Evolutionary conservation across 2,888 invertebrate genomes (phyloP), one percentile per base, ranked within the genome.

Genomic region (Tolmerus cingulatus): DNA sequence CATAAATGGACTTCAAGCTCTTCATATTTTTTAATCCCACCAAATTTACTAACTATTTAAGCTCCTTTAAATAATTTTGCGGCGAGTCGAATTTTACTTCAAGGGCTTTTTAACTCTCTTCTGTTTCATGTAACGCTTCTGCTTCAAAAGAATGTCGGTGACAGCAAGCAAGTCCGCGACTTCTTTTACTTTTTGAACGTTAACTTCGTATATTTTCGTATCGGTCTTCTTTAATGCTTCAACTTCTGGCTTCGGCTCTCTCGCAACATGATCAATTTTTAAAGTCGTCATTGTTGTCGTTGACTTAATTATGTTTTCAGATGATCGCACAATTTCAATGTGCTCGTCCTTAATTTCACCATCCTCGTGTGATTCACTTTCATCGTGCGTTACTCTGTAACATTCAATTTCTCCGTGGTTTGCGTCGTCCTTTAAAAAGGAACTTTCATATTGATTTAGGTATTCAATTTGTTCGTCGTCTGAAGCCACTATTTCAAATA

Each of bases 131-230:
- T 76, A 76, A 76, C 76, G 40, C 14, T 40, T 76, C 16, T 46
- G 40, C 16, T 88, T 88, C 9, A 79, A 43, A 34, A 86, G 66
- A 14, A 88, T 81, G 51, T 86, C 82, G 5, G 88, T 82, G 19
- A 87, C 76, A 34, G 82, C 76, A 66, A 88, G 85, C 40, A 88
- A 87, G 76, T 88, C 87, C 14, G 88, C 88, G 1, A 88, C 66
- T 57, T 88, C 81, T n/a, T 74, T 78, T 3, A 87, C 76, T 37
- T 87, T 88, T 34, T 81, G 74, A 14, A 66, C 40, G 27, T 84
- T 43, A 1, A 84, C 74, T 40, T 57, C 84, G 3, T 30, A 27
- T 37, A 74, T 30, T 40, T 57, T 66, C 37, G 40, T 9, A 76
- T 40, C 76, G 23, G 9, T 66, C 66, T 66, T 66, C 27, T 23